Conservation (phyloP, 2,797 vertebrate species). For the Chanos chanos region DNA sequence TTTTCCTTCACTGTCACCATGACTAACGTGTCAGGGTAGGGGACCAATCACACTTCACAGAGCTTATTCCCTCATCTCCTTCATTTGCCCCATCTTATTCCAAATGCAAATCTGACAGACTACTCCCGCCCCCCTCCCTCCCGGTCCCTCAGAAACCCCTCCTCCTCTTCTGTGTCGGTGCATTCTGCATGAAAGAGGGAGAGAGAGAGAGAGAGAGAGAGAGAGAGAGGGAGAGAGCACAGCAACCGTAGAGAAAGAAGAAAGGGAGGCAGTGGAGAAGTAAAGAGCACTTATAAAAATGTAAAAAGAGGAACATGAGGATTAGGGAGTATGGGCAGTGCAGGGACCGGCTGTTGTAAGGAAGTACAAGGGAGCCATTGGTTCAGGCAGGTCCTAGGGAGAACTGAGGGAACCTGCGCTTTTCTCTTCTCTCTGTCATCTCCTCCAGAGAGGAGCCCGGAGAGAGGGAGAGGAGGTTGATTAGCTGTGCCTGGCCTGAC, state of each 20-base stretch:
- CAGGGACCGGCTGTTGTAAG: background rate
- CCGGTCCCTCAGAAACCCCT: background rate
- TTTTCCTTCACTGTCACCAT: background rate
- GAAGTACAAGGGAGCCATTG: background rate
- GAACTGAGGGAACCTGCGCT: background rate
- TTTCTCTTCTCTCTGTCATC: background rate
- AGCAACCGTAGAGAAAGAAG: background rate
- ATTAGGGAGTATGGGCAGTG: constrained; percentile 15
- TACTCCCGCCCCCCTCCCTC: constrained; percentile 19
- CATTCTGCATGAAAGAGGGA: constrained; percentile 29
- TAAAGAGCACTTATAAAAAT: constrained; percentile 8
- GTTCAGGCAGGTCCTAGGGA: constrained; percentile 2
- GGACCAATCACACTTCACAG: constrained; percentile 16
- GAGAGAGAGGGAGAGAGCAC: background rate
- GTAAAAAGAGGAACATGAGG: constrained; percentile 19
- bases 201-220: constrained; percentile 10
- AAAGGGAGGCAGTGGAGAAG: background rate
- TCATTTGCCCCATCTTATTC: constrained; percentile 12
- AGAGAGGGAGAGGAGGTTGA: background rate
- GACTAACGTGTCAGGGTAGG: constrained; percentile 4
- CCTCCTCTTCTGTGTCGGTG: constrained; percentile 23
- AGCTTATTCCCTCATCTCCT: constrained; percentile 21
- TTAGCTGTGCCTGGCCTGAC: background rate
- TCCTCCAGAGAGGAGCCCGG: background rate
- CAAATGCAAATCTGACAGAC: constrained; percentile 38